Evolutionary conservation across 2,797 vertebrate species (phyloP), one percentile per base, ranked within the genome.

Genomic region (Neosilurus hyrtlii): DNA sequence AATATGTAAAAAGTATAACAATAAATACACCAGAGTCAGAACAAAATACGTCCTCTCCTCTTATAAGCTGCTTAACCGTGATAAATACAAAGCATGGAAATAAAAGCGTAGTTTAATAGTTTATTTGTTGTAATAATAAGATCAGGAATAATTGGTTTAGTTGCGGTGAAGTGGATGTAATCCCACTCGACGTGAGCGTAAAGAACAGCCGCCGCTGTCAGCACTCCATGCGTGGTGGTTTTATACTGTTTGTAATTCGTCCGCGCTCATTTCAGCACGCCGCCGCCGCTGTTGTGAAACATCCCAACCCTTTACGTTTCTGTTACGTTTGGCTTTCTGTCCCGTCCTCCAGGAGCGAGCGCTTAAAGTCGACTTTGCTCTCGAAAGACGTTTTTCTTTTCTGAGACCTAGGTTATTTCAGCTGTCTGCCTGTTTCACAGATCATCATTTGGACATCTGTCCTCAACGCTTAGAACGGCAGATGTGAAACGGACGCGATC

Each of bases 291-390:
- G 85, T 89, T 84, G 89, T 81, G 88, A 91, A 92, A 89, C 86
- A 89, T 89, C 74, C 86, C 85, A 51, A 73, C 62, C 87, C 88
- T 91, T 92, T 73, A 90, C 30, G 30, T 30, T 91, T 81, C 86
- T 15, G 20, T 62, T 24, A 35, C 75, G 85, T 79, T 87, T 81
- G 9, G 74, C 87, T 90, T 91, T 87, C 79, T 85, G 51, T 79
- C 81, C 79, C 86, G 86, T 89, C 89, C 89, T 82, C 73, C 20
- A 88, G 90, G 91, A 87, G n/a, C 57, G 87, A 85, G 87, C 90
- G 88, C 90, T 94, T 89, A 90, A 90, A 91, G 90, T 82, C 88
- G 89, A 87, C 89, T 90, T 91, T 93, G 91, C 91, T 89, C 87
- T 89, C 83, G 61, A 89, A 87, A 87, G 88, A 89, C 84, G 81